phyloP scores from a whole-genome alignment of 1,140 invertebrate species.

The Diorhabda sublineata region DNA sequence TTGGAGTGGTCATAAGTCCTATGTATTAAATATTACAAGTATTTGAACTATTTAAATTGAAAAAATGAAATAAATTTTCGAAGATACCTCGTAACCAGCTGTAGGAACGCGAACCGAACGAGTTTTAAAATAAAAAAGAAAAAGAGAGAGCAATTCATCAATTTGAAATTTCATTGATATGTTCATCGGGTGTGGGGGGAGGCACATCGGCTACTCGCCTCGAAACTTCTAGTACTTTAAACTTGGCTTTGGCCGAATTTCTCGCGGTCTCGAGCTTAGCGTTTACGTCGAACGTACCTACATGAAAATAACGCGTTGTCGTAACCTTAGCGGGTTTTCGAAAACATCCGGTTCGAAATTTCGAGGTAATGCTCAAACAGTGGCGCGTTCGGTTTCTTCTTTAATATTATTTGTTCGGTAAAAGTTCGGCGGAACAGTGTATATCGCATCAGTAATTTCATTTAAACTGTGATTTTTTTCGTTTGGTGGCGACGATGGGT shows the following conservation, averaged over 20 bases:
- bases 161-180: background rate
- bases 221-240: background rate
- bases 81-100: no score
- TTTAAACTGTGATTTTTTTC: background rate
- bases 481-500: background rate
- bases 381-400: constrained; percentile 6
- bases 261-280: background rate
- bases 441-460: no score
- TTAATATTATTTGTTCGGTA: no score
- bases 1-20: no score
- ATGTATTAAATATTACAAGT: no score
- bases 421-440: no score
- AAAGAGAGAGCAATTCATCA: background rate
- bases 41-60: no score
- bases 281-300: background rate
- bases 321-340: background rate
- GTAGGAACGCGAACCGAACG: no score
- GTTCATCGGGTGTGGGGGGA: background rate
- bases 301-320: background rate
- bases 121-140: background rate
- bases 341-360: constrained; percentile 22
- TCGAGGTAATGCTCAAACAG: background rate
- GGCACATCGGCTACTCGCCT: background rate
- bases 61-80: no score
- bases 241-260: constrained; percentile 19